Evolutionary conservation across 1,140 invertebrate species (phyloP).

Genomic region (Aphis gossypii): DNA sequence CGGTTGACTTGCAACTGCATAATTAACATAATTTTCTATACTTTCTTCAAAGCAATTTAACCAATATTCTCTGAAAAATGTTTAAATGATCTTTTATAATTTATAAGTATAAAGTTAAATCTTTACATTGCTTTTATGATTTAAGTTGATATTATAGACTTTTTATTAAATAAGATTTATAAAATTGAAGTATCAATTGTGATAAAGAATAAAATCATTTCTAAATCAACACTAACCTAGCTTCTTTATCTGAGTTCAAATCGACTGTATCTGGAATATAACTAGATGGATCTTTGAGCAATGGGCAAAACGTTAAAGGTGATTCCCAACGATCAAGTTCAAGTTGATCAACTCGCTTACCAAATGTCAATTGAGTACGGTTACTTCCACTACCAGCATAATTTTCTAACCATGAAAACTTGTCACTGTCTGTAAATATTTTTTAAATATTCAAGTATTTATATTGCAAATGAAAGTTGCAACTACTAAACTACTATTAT

Average conservation of each 20-base stretch:
- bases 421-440: conserved; percentile 66
- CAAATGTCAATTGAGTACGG: conserved; percentile 62
- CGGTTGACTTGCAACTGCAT: conserved; percentile 79
- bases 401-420: conserved; percentile 79
- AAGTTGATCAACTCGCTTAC: conserved; percentile 70
- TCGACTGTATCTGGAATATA: conserved; percentile 92
- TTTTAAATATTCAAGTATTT: not conserved
- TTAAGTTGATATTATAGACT: not conserved
- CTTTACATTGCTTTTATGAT: not conserved
- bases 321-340: conserved; percentile 75
- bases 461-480: not conserved
- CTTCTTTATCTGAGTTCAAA: conserved; percentile 82
- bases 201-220: not conserved
- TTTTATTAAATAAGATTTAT: not conserved
- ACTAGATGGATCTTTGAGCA: conserved; percentile 69
- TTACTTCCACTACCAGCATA: conserved; percentile 78
- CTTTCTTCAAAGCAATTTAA: conserved; percentile 87
- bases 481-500: not conserved
- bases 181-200: not conserved
- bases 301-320: conserved; percentile 71
- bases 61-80: conserved; percentile 81
- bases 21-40: conserved; percentile 76
- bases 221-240: conserved; percentile 66
- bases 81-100: conserved; percentile 51
- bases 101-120: not conserved